These are phyloP conservation scores for Leptogaster cylindrica DNA, from an alignment of 2,888 invertebrate species.

Conservation along the genomic window DNA sequence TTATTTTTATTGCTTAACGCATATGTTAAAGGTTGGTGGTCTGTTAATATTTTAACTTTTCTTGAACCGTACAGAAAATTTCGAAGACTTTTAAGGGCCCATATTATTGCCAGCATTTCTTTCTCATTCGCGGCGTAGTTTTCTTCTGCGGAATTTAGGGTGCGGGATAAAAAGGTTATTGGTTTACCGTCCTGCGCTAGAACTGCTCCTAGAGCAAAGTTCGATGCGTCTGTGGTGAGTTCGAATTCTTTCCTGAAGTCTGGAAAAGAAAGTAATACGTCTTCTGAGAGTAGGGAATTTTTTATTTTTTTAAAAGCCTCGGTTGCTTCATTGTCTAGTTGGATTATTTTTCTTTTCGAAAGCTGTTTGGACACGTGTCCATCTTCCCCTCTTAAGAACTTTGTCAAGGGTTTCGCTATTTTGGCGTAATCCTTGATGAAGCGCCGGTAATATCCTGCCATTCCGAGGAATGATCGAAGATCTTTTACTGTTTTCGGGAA, in stretches of 20 bases:
- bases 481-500: too few relatives aligned
- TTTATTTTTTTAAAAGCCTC: conserved; percentile 41
- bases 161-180: too few relatives aligned
- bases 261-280: conserved; percentile 37
- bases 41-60: too few relatives aligned
- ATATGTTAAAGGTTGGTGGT: too few relatives aligned
- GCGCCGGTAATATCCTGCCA: too few relatives aligned
- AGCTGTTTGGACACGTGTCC: conserved; percentile 39
- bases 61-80: too few relatives aligned
- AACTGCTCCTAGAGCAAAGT: conserved; percentile 37
- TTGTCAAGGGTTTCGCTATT: conserved; percentile 42
- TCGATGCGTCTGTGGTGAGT: conserved; percentile 38
- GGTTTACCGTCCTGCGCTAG: neutral
- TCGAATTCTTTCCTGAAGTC: conserved; percentile 41
- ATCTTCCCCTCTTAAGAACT: conserved; percentile 44
- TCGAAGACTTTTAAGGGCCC: neutral
- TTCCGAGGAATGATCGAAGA: too few relatives aligned
- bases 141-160: too few relatives aligned
- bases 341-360: conserved; percentile 37
- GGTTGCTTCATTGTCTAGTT: conserved; percentile 15
- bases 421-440: too few relatives aligned
- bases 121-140: neutral
- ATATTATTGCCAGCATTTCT: too few relatives aligned
- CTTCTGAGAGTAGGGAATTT: conserved; percentile 36
- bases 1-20: conserved; percentile 16